These are phyloP conservation scores for Hyles lineata DNA, from an alignment of 2,888 invertebrate species.

Conservation along the genomic window DNA sequence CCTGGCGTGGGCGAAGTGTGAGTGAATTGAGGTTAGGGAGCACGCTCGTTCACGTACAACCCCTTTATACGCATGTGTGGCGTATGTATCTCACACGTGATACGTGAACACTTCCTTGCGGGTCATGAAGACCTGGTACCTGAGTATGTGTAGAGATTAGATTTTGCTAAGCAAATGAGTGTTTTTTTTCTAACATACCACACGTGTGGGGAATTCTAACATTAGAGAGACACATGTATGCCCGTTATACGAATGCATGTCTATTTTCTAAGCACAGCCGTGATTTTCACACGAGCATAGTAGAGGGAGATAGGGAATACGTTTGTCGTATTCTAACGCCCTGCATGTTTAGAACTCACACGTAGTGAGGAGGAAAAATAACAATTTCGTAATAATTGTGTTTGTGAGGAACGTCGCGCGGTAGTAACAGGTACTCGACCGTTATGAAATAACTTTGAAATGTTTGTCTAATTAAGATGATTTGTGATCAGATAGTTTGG, in stretches of 20 bases:
- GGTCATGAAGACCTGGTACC: constrained; percentile 74
- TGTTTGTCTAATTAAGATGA: neutral
- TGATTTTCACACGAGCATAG: constrained; percentile 55
- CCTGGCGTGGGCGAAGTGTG: constrained; percentile 51
- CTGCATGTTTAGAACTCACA: constrained; percentile 49
- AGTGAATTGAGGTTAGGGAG: constrained; percentile 69
- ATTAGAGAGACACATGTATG: constrained; percentile 32
- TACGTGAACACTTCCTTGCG: constrained; percentile 67
- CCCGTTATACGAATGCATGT: constrained; percentile 51
- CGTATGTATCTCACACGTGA: constrained; percentile 71
- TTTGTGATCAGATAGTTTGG: neutral
- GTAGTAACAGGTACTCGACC: neutral
- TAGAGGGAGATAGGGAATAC: constrained; percentile 46
- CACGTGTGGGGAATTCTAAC: constrained; percentile 54
- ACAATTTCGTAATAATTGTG: constrained; percentile 45
- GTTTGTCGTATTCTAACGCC: constrained; percentile 45
- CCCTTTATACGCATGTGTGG: constrained; percentile 79
- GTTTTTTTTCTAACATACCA: constrained; percentile 76
- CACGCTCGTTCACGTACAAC: constrained; percentile 59
- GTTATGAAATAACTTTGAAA: neutral
- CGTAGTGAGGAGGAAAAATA: constrained; percentile 40
- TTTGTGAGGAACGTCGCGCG: constrained; percentile 36
- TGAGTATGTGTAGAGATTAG: constrained; percentile 85
- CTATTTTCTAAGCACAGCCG: constrained; percentile 47
- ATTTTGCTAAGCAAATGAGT: constrained; percentile 82